Percentiles rank a stretch among this genome's conserved stretches.
Conservation (phyloP, 2,113 vertebrate species). For the Pterophyllum scalare region DNA sequence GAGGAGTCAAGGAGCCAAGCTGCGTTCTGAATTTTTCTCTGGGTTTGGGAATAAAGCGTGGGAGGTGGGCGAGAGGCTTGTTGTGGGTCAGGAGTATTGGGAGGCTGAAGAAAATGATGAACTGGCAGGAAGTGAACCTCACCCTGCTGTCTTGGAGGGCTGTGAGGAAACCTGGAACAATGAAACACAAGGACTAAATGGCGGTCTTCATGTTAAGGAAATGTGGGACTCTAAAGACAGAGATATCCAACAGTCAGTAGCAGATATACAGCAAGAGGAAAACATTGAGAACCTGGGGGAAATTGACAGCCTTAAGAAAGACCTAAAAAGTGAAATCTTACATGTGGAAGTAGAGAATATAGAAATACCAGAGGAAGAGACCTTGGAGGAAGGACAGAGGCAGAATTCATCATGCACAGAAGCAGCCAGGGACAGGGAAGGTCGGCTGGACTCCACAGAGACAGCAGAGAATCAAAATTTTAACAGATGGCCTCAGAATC, state of each 20-base stretch:
- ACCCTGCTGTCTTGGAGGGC: conserved; percentile 65
- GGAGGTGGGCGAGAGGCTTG: conserved; percentile 68
- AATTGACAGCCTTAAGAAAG: conserved; percentile 19
- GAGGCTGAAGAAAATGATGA: conserved; percentile 82
- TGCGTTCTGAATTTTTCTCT: conserved; percentile 74
- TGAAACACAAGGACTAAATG: conserved; percentile 56
- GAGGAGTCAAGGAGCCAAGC: conserved; percentile 64
- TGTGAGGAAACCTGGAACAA: conserved; percentile 67
- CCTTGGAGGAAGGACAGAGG: conserved; percentile 9
- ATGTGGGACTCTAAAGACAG: conserved; percentile 10
- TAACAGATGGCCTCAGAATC: conserved; percentile 69
- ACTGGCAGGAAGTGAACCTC: conserved; percentile 79
- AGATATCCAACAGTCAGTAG: conserved; percentile 13
- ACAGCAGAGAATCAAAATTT: conserved; percentile 77
- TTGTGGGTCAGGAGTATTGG: conserved; percentile 76
- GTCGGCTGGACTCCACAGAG: conserved; percentile 34
- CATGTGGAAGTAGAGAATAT: conserved; percentile 75
- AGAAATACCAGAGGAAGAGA: conserved; percentile 76
- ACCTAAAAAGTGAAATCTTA: neutral
- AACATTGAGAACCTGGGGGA: conserved; percentile 72
- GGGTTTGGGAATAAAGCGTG: conserved; percentile 68
- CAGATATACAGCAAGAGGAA: conserved; percentile 76
- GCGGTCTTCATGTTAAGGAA: conserved; percentile 9
- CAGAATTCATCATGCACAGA: conserved; percentile 27
- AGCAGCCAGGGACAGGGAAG: neutral